Conservation (phyloP, 2,113 vertebrate species). For the Seriola dumerili region DNA sequence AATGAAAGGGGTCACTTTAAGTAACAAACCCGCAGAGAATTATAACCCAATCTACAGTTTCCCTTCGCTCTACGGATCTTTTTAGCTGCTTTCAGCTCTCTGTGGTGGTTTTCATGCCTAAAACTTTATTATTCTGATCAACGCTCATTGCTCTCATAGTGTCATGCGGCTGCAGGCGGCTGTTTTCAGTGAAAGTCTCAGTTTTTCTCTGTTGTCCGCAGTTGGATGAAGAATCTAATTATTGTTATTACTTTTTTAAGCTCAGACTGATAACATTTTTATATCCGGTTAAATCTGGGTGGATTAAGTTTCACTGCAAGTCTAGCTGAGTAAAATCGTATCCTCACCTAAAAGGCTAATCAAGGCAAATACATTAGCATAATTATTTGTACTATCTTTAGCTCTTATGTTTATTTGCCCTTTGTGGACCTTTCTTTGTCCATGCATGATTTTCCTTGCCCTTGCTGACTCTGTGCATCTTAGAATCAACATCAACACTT, state of each 20-base stretch:
- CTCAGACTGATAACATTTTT: background rate
- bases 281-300: background rate
- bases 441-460: background rate
- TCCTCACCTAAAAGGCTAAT: background rate
- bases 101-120: background rate
- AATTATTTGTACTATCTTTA: background rate
- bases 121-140: background rate
- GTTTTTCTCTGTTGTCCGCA: no score
- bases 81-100: background rate
- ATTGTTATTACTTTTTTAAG: background rate
- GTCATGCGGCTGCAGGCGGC: no score
- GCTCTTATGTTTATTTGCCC: constrained; percentile 9
- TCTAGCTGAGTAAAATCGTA: background rate
- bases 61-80: background rate
- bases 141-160: background rate
- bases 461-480: background rate
- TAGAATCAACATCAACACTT: constrained; percentile 6
- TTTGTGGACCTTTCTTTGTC: background rate
- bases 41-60: background rate
- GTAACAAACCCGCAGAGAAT: background rate
- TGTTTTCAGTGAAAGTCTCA: no score
- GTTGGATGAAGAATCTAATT: no score
- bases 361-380: background rate
- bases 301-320: background rate
- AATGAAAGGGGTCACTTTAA: background rate